Evolutionary conservation across 2,888 invertebrate species (phyloP), one percentile per base, ranked within the genome.

Genomic region (Dryobotodes eremita): DNA sequence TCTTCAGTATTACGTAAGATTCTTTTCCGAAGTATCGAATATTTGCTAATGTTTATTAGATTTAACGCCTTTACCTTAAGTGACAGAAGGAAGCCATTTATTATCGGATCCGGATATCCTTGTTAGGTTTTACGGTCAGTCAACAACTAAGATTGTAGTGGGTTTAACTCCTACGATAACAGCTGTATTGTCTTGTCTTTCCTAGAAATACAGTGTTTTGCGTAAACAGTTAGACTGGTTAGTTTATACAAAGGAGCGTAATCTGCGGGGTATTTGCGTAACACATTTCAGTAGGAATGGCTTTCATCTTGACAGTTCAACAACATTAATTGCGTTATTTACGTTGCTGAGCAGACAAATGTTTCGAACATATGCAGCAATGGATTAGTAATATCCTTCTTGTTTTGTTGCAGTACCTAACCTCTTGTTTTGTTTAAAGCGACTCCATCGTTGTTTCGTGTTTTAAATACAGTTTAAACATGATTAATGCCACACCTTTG

Each of bases 71-170:
- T 70, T 75, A 85, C 73, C 76, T 88, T 83, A 46, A 59, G 50
- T 80, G 74, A 64, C 50, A 69, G 13, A 65, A 87, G 84, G 89
- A 88, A 82, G 71, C 79, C 71, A 80, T 88, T 80, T 71, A 80
- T 73, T 79, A 79, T 84, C 48, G 68, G 42, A 84, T 87, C 50
- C 81, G 87, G 87, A 88, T 82, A 80, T 87, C 89, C 89, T 87
- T 71, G 77, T 87, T 87, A 77, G 31, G 71, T 78, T 83, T 82
- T 82, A 88, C 72, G 76, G 79, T 71, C 86, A 77, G 65, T 62
- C 50, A 31, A 79, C 79, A 80, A 74, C 74, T 57, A 84, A 65
- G 65, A 36, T 42, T 31, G 64, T 76, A 36, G 59, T 71, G 59
- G 31, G 57, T n/a, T 65, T 23, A 46, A 20, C 59, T 62, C 79